These are phyloP conservation scores for Catamblyrhynchus diadema DNA, from an alignment of 2,797 vertebrate genomes.

Conservation along the genomic window DNA sequence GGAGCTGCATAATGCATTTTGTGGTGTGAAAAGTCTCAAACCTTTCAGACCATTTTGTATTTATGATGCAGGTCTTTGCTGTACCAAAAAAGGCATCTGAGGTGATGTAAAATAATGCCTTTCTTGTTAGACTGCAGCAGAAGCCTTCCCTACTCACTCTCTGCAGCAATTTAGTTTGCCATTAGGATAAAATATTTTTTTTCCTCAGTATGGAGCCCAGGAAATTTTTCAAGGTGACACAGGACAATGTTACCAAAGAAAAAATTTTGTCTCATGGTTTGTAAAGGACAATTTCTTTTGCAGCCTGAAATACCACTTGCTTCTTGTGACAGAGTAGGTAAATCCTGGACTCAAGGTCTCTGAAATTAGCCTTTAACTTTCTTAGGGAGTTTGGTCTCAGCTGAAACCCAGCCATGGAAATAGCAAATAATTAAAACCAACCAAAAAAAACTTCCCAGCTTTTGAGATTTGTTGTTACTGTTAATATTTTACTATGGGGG, in stretches of 20 bases:
- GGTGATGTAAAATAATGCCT: background rate
- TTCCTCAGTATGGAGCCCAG: background rate
- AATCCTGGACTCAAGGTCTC: background rate
- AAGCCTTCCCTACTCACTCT: background rate
- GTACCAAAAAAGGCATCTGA: background rate
- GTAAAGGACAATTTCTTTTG: background rate
- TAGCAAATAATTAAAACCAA: background rate
- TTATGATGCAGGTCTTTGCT: background rate
- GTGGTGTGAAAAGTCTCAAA: background rate
- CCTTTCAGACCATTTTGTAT: background rate
- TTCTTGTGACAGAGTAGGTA: background rate
- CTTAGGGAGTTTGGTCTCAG: background rate
- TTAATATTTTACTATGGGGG: background rate
- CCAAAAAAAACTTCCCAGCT: background rate
- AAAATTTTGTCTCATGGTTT: background rate
- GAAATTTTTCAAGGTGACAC: background rate
- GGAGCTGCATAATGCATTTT: background rate
- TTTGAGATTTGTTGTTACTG: background rate
- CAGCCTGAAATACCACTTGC: background rate
- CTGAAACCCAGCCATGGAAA: background rate
- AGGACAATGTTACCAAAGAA: background rate
- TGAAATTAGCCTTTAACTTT: background rate
- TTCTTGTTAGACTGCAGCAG: background rate
- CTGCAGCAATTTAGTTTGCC: background rate
- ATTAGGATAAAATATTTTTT: background rate